Base-by-base conservation (phyloP, 2,888 invertebrate genomes). In the Caenorhabditis imperialis region DNA sequence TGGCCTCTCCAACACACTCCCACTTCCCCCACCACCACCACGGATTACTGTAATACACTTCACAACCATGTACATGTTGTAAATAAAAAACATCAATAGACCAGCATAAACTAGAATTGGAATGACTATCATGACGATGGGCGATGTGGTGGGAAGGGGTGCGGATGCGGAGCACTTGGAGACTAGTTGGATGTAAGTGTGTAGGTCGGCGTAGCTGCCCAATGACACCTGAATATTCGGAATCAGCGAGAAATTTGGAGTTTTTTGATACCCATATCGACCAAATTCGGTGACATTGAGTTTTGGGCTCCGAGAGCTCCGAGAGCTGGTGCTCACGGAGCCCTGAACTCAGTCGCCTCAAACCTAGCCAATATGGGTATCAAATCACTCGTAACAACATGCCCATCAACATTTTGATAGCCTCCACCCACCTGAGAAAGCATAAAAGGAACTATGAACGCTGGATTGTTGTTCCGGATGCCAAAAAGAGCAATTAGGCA, bases 121-220 rank as follows among this genome's bases (percentile, higher is more conserved):
- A 35, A 75, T 53, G 12, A 75, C 75, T 10, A 75, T 65, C 0
- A 75, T 10, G 51, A 75, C 18, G 14, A 70, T 63, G n/a, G 75
- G 75, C 8, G 62, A 69, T 14, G 69, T 54, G 3, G 58, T 54
- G 12, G 55, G 50, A 27, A 62, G 40, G 6, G 69, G 51, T 2
- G 54, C 58, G 3, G 47, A 42, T 6, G 62, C 22, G 3, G 57
- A 50, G 42, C 63, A 63, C n/a, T 57, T 51, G 3, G 75, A 69
- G 8, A 75, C 69, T 25, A 75, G 40, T 48, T 75, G 75, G 40
- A 75, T 75, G 53, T 75, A 75, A 2, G 75, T 69, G 48, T 75
- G 75, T 0, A 75, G 54, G 42, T 75, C 75, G 7, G 75, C 75
- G 20, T 75, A 75, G 33, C 63, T 63, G 30, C 75, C 75, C 7